phyloP scores from a whole-genome alignment of 2,113 vertebrate genomes.

The Drymodes brunneopygia region DNA sequence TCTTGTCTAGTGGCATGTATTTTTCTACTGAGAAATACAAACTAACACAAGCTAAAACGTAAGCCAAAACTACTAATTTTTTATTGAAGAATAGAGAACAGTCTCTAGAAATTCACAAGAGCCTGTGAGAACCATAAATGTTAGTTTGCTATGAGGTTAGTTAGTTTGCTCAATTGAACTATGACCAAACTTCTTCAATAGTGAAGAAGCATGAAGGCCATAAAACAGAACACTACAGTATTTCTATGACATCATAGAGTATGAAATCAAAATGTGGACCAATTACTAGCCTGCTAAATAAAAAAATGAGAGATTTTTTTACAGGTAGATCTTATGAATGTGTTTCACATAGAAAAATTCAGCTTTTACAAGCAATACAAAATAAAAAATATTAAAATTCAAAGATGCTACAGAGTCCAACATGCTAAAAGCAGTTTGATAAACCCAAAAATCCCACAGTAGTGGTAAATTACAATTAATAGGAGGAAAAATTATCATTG shows the following conservation, averaged over 20 bases:
- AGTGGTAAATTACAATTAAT: not conserved
- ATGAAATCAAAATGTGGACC: not conserved
- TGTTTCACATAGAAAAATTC: not conserved
- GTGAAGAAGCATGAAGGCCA: not conserved
- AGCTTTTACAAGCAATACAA: not conserved
- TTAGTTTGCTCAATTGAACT: not conserved
- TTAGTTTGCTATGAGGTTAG: not conserved
- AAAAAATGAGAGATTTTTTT: not conserved
- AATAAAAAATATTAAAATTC: not conserved
- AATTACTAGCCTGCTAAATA: not conserved
- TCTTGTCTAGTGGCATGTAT: not conserved
- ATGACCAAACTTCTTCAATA: not conserved
- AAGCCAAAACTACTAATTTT: not conserved
- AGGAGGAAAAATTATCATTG: not conserved
- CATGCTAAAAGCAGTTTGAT: not conserved
- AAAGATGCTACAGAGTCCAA: not conserved
- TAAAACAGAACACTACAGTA: not conserved
- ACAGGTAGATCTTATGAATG: not conserved
- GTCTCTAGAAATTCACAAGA: not conserved
- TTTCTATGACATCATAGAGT: not conserved
- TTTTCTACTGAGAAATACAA: not conserved
- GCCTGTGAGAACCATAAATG: not conserved
- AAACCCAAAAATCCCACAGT: not conserved
- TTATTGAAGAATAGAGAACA: not conserved
- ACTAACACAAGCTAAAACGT: not conserved